Percentiles rank a stretch among this genome's conserved stretches.
phyloP scores from a whole-genome alignment of 2,113 vertebrate genomes.

The Siphamia tubifer region DNA sequence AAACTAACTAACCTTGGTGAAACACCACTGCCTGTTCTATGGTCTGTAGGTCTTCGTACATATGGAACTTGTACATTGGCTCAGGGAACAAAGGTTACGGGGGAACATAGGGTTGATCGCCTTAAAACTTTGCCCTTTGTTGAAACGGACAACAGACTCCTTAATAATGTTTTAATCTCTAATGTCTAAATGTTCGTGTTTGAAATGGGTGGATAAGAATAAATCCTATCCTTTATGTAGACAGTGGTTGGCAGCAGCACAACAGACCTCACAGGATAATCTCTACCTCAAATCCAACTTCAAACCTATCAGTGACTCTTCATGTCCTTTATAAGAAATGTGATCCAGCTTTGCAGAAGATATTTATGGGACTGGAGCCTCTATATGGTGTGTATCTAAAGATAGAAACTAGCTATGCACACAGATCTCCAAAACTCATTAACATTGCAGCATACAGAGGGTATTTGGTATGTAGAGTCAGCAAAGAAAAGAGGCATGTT shows the following conservation, averaged over 20 bases:
- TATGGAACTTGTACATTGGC: too few relatives aligned
- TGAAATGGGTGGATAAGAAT: background rate
- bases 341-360: background rate
- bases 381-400: constrained; percentile 38
- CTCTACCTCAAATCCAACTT: background rate
- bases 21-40: too few relatives aligned
- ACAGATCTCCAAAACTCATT: constrained; percentile 39
- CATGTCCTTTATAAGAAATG: constrained; percentile 6
- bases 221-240: too few relatives aligned
- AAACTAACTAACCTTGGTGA: too few relatives aligned
- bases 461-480: background rate
- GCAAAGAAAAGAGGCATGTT: background rate
- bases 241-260: too few relatives aligned
- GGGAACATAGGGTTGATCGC: too few relatives aligned
- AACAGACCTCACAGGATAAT: background rate
- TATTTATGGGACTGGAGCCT: constrained; percentile 18
- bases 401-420: constrained; percentile 33
- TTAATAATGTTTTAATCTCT: background rate
- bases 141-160: too few relatives aligned
- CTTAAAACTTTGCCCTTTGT: too few relatives aligned
- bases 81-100: too few relatives aligned
- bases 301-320: background rate
- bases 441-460: constrained; percentile 22
- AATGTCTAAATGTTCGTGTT: background rate
- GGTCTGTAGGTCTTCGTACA: too few relatives aligned